phyloP scores from a whole-genome alignment of 1,140 invertebrate species.

The Cherax quadricarinatus region DNA sequence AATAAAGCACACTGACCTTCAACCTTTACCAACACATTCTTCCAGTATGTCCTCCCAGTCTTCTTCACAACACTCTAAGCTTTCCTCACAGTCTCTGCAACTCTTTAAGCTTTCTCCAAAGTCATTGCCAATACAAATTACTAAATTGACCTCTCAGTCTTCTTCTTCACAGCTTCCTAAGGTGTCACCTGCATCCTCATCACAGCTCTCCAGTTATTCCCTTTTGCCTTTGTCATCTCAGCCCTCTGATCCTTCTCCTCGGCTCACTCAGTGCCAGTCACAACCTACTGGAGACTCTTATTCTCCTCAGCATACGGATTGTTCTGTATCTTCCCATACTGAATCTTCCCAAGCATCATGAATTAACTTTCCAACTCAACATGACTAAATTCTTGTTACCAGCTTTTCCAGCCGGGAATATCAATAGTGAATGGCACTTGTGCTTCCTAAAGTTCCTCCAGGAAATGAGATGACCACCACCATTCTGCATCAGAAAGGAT shows the following conservation, averaged over 20 bases:
- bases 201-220: background rate
- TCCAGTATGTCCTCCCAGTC: background rate
- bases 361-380: background rate
- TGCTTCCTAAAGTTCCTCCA: background rate
- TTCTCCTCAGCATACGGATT: background rate
- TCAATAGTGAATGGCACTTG: constrained; percentile 5
- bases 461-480: background rate
- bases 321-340: background rate
- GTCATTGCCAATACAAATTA: background rate
- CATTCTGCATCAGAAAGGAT: constrained; percentile 5
- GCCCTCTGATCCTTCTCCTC: background rate
- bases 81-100: constrained; percentile 4
- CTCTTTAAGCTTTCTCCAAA: background rate
- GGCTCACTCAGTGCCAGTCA: background rate
- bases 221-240: background rate
- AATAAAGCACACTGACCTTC: constrained; percentile 82
- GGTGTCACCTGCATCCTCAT: constrained; percentile 74
- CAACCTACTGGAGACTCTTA: background rate
- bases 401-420: background rate
- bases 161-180: background rate
- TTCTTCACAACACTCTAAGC: constrained; percentile 1
- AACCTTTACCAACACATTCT: background rate
- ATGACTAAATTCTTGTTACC: background rate
- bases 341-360: background rate
- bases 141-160: background rate